These are phyloP conservation scores for Mus minutoides DNA, from an alignment of 2,797 vertebrate species.

Conservation along the genomic window DNA sequence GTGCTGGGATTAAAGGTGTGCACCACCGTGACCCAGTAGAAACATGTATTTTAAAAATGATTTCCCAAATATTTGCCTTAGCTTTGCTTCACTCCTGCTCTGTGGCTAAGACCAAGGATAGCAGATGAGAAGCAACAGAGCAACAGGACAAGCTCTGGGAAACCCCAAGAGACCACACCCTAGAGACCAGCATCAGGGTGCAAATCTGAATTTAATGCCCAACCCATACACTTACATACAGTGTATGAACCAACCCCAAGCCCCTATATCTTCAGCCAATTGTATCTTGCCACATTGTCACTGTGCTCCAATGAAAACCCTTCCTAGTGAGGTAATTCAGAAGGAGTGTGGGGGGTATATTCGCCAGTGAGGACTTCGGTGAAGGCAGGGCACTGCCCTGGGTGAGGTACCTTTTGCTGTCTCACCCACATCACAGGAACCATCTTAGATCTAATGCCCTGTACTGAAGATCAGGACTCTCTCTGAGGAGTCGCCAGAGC, in stretches of 20 bases:
- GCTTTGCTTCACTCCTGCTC: background rate
- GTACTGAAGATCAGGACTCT: background rate
- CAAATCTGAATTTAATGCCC: background rate
- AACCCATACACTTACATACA: background rate
- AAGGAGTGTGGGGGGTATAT: background rate
- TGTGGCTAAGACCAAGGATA: background rate
- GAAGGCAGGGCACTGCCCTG: background rate
- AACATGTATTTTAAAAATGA: slow-evolving; percentile 32
- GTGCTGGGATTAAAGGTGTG: background rate
- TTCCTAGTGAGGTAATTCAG: background rate
- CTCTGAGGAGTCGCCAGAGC: background rate
- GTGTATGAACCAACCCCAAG: background rate
- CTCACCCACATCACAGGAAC: background rate
- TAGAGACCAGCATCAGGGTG: background rate
- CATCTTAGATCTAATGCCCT: background rate
- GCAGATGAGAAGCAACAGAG: background rate
- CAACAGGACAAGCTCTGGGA: background rate
- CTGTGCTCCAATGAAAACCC: background rate
- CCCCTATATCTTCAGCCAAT: background rate
- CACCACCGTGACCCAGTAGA: background rate
- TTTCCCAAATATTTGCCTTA: slow-evolving; percentile 47
- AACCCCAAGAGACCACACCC: background rate
- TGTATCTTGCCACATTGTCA: background rate
- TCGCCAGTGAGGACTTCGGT: background rate
- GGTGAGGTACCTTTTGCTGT: background rate